These are phyloP conservation scores for Pampusana beccarii DNA, from an alignment of 2,113 vertebrate species.

Conservation along the genomic window DNA sequence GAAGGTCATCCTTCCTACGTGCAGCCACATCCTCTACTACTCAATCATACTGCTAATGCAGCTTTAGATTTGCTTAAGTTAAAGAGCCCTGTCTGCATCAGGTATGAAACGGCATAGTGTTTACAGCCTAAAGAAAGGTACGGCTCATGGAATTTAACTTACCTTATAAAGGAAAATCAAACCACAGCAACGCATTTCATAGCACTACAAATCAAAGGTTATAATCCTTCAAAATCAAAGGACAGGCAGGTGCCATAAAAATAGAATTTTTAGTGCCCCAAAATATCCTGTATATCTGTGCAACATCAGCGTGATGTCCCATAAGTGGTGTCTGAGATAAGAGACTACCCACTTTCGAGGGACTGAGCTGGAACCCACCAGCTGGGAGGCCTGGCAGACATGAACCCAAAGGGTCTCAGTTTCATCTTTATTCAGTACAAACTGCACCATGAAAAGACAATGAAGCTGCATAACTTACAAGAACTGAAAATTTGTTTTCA, in stretches of 20 bases:
- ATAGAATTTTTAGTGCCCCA: neutral
- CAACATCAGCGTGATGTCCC: neutral
- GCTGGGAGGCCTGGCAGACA: neutral
- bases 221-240: neutral
- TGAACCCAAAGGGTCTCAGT: neutral
- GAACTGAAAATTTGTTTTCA: neutral
- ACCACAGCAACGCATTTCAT: neutral
- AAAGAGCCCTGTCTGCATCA: neutral
- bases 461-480: neutral
- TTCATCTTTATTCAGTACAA: neutral
- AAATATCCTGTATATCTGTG: neutral
- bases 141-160: neutral
- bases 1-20: neutral
- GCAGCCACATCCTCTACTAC: neutral
- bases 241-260: neutral
- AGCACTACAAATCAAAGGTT: neutral
- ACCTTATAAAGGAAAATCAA: neutral
- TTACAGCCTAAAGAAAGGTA: neutral
- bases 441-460: neutral
- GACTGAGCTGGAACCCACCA: neutral
- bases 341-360: neutral
- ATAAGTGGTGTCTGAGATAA: neutral
- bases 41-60: neutral
- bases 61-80: neutral
- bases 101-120: neutral